Conservation (phyloP, 2,797 vertebrate genomes). For the Alauda arvensis region DNA sequence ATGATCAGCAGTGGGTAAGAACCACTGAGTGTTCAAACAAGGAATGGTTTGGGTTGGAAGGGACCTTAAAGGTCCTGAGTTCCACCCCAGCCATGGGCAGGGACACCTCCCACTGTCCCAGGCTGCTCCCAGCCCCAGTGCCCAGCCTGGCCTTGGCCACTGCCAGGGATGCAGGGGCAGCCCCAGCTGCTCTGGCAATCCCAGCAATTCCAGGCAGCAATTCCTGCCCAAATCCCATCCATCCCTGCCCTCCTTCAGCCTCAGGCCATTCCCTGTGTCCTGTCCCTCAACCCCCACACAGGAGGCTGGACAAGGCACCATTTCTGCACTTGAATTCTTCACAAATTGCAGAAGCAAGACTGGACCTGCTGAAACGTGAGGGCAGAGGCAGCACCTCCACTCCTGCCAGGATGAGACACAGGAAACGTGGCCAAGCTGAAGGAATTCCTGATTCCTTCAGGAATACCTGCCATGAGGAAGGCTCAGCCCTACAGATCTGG, state of each 20-base stretch:
- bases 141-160: neutral
- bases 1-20: rapidly evolving
- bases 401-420: neutral
- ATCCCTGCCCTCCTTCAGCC: neutral
- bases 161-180: neutral
- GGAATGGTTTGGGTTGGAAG: neutral
- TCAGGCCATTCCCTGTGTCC: neutral
- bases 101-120: neutral
- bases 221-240: neutral
- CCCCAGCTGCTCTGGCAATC: neutral
- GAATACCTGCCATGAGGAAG: neutral
- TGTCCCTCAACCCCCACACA: neutral
- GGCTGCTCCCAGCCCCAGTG: neutral
- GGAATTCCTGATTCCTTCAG: neutral
- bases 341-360: neutral
- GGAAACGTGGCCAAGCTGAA: rapidly evolving
- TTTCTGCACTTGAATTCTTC: neutral
- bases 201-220: neutral
- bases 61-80: neutral
- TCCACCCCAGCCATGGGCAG: neutral
- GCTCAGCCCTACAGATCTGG: neutral
- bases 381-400: neutral
- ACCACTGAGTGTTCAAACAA: rapidly evolving
- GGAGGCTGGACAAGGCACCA: neutral
- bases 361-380: neutral